Percentiles rank a stretch among this genome's conserved stretches.
These are phyloP conservation scores for Morus bassanus DNA, from an alignment of 2,797 vertebrate genomes.

Conservation along the genomic window DNA sequence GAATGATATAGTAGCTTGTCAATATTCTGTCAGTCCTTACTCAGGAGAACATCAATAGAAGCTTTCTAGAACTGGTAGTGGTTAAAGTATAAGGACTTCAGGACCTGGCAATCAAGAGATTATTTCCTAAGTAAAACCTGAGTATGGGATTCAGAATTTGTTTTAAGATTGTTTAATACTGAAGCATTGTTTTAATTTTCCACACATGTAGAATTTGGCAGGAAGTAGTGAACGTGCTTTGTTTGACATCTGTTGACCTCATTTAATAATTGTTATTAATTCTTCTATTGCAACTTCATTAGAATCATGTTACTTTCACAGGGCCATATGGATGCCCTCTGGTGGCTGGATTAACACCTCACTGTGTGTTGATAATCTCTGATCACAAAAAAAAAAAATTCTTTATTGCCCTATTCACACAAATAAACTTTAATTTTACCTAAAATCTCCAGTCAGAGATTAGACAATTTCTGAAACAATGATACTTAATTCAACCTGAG, in stretches of 20 bases:
- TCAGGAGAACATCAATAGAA: neutral
- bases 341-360: slow-evolving; percentile 17
- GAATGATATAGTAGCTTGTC: neutral
- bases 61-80: neutral
- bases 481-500: neutral
- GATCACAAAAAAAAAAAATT: neutral
- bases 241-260: slow-evolving; percentile 66
- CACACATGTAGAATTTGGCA: slow-evolving; percentile 61
- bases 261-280: slow-evolving; percentile 70
- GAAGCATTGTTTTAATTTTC: slow-evolving; percentile 61
- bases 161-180: slow-evolving; percentile 40
- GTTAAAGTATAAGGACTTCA: slow-evolving; percentile 2
- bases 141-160: slow-evolving; percentile 40
- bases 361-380: neutral
- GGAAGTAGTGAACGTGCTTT: slow-evolving; percentile 50
- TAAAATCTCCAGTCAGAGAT: neutral
- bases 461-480: neutral
- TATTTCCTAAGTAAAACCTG: slow-evolving; percentile 39
- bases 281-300: slow-evolving; percentile 43
- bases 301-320: neutral
- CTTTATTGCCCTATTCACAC: neutral
- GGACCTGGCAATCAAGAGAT: neutral
- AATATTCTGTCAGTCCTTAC: neutral
- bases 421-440: neutral
- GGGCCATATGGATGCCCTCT: slow-evolving; percentile 48